Evolutionary conservation across 23 tunicate genomes (phyloP).

Genomic region (Clavelina lepadiformis): DNA sequence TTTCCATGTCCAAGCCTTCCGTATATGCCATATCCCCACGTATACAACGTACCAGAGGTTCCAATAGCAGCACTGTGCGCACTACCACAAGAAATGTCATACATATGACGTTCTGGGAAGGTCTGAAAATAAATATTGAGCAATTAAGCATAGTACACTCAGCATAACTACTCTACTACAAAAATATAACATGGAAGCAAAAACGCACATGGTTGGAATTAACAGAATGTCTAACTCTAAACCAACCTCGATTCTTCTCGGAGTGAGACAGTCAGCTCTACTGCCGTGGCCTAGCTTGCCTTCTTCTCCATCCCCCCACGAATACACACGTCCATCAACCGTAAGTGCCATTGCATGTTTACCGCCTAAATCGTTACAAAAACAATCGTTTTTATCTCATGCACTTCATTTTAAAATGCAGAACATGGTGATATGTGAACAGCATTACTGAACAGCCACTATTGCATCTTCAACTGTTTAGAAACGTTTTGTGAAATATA

Average conservation of each 20-base stretch:
- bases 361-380: conserved; percentile 43
- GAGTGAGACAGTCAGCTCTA: conserved; percentile 56
- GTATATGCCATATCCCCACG: conserved; percentile 92
- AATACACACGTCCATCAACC: conserved; percentile 51
- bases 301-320: conserved; percentile 95
- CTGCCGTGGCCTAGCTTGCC: conserved; percentile 84
- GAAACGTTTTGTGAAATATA: too few relatives aligned
- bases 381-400: not conserved
- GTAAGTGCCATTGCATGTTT: conserved; percentile 88
- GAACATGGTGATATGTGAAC: too few relatives aligned
- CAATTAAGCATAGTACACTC: not conserved
- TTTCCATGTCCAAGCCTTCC: conserved; percentile 90
- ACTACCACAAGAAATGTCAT: conserved; percentile 75
- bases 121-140: conserved; percentile 25
- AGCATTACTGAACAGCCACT: too few relatives aligned
- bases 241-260: conserved; percentile 54
- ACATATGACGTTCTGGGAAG: conserved; percentile 30
- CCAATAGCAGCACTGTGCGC: conserved; percentile 84
- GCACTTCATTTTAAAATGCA: not conserved
- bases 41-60: conserved; percentile 50
- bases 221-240: not conserved
- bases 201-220: not conserved
- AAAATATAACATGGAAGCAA: not conserved
- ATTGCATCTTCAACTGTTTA: too few relatives aligned
- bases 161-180: not conserved